Conservation (phyloP, 1,140 invertebrate genomes). For the Sweltsa coloradensis region DNA sequence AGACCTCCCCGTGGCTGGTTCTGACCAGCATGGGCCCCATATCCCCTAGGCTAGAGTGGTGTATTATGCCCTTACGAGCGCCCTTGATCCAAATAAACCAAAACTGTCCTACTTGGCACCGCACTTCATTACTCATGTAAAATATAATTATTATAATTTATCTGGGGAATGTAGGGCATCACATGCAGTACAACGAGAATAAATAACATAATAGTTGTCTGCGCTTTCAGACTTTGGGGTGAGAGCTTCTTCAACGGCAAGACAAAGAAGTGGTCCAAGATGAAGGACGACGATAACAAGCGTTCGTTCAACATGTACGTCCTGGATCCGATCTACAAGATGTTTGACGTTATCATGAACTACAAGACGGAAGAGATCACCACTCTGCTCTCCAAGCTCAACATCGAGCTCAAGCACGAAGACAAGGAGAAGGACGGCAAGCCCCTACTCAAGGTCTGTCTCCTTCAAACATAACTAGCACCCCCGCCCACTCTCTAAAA, state of each 20-base stretch:
- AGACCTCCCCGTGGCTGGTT: too few relatives aligned
- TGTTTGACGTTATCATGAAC: slow-evolving; percentile 97
- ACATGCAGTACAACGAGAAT: too few relatives aligned
- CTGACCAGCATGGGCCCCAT: too few relatives aligned
- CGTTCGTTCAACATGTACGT: slow-evolving; percentile 98
- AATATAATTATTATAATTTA: too few relatives aligned
- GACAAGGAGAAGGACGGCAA: slow-evolving; percentile 95
- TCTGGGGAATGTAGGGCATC: too few relatives aligned
- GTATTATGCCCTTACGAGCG: too few relatives aligned
- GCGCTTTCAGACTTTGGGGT: slow-evolving; percentile 82
- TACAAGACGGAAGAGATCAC: slow-evolving; percentile 93
- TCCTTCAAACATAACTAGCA: not conserved
- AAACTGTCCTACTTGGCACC: too few relatives aligned
- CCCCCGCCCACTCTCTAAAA: too few relatives aligned
- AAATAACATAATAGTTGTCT: too few relatives aligned
- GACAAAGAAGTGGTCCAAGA: slow-evolving; percentile 96
- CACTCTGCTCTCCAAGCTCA: slow-evolving; percentile 74
- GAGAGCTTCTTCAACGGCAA: slow-evolving; percentile 97
- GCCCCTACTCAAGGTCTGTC: slow-evolving; percentile 62
- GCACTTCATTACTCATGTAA: too few relatives aligned
- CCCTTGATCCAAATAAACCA: too few relatives aligned
- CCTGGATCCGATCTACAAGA: slow-evolving; percentile 97
- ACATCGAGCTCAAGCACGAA: slow-evolving; percentile 84
- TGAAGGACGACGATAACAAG: slow-evolving; percentile 79
- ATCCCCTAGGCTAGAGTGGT: too few relatives aligned